Evolutionary conservation across 2,797 vertebrate species (phyloP).

Genomic region (Tauraco hartlaubi): DNA sequence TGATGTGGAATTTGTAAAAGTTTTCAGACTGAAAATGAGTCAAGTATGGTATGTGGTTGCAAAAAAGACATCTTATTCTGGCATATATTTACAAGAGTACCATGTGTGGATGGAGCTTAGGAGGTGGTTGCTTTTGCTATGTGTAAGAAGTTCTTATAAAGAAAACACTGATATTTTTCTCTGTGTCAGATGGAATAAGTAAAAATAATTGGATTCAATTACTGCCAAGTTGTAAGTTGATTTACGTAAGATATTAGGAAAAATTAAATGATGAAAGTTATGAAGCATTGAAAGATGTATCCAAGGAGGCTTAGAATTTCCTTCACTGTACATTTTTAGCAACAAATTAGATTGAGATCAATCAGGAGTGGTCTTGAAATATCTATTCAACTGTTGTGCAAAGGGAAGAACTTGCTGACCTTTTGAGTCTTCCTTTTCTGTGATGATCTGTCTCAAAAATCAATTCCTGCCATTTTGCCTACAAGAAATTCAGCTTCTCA

Average conservation of each 20-base stretch:
- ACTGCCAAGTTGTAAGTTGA: neutral
- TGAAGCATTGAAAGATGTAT: neutral
- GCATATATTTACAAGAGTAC: neutral
- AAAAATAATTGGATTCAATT: conserved; percentile 12
- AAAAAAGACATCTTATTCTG: neutral
- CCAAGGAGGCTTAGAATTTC: conserved; percentile 30
- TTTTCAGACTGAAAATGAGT: neutral
- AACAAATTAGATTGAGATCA: conserved; percentile 57
- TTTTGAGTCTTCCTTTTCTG: conserved; percentile 19
- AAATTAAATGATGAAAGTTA: conserved; percentile 7
- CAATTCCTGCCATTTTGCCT: conserved; percentile 27
- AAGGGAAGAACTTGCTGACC: conserved; percentile 54
- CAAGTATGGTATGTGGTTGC: neutral
- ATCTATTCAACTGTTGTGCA: conserved; percentile 51
- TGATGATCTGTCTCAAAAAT: conserved; percentile 41
- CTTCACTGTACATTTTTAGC: conserved; percentile 34
- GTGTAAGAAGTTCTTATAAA: neutral
- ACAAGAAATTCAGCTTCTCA: neutral
- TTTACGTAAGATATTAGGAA: conserved; percentile 14
- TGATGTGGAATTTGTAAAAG: neutral
- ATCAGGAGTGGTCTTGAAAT: conserved; percentile 29
- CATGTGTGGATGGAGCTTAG: neutral
- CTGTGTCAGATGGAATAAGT: neutral
- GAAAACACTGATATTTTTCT: neutral
- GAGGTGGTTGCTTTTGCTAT: neutral